Percentiles rank a stretch among this genome's conserved stretches.
Conservation (phyloP, 2,888 invertebrate genomes). For the Leptinotarsa juncta region DNA sequence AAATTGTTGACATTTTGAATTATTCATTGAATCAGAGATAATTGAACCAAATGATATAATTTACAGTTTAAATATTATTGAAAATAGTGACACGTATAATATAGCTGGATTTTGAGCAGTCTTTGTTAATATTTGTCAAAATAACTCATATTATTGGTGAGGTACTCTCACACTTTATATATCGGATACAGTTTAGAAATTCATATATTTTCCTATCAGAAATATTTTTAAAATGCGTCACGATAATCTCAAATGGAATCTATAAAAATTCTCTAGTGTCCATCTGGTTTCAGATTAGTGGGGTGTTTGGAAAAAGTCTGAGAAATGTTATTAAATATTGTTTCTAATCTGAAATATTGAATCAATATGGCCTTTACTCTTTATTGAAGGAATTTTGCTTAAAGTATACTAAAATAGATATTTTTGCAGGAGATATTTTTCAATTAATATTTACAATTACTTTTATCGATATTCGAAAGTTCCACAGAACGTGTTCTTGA, state of each 20-base stretch:
- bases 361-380: slow-evolving; percentile 58
- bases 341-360: slow-evolving; percentile 55
- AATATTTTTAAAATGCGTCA: slow-evolving; percentile 72
- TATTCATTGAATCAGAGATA: too few relatives aligned
- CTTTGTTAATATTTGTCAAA: neutral
- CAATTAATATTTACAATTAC: slow-evolving; percentile 54
- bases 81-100: too few relatives aligned
- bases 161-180: slow-evolving; percentile 44
- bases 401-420: slow-evolving; percentile 61
- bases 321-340: slow-evolving; percentile 17
- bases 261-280: slow-evolving; percentile 46
- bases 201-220: slow-evolving; percentile 73
- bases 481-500: slow-evolving; percentile 68
- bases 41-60: too few relatives aligned
- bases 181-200: slow-evolving; percentile 58
- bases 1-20: too few relatives aligned
- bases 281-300: slow-evolving; percentile 55
- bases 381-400: slow-evolving; percentile 60
- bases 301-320: slow-evolving; percentile 21
- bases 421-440: slow-evolving; percentile 62
- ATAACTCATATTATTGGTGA: neutral
- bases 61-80: too few relatives aligned
- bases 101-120: neutral
- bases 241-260: slow-evolving; percentile 65
- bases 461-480: slow-evolving; percentile 62